Base-by-base conservation (phyloP, 1,140 invertebrate species). In the Condylostylus longicornis region DNA sequence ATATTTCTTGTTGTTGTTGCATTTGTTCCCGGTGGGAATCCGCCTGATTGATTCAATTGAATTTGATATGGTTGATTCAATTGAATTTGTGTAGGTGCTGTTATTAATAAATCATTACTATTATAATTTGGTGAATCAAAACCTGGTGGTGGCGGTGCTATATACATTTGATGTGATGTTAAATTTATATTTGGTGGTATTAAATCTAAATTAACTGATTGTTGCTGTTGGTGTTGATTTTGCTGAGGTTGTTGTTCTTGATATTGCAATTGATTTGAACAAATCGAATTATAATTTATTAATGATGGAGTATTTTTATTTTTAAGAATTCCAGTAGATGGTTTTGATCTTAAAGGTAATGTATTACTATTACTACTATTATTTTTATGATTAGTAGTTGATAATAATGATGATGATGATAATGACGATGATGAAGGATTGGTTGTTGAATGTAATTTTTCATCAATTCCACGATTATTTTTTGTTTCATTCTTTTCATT, bases 41-140 rank as follows among this genome's bases (percentile, higher is more conserved):
- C 3, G 33, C 13, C 9, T 10, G 15, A 10, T 22, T 23, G 35
- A 23, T 29, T 18, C 22, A 18, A 37, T 27, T 25, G 18, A 12
- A 27, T n/a, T 37, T 27, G 10, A 18, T 23, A 17, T 37, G 35
- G 29, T 37, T 37, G 29, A 37, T 37, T 23, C 25, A 27, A 37
- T 27, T 37, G 29, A 37, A n/a, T n/a, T 37, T 37, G 35, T 23
- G 29, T 37, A 37, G 29, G 27, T 37, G 25, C 27, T 37, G 23
- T 37, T 23, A n/a, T 8, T 18, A 18, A 6, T 6, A 5, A 7
- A 4, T 15, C 5, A 17, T 18, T 15, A n/a, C n/a, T n/a, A n/a
- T n/a, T 18, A 18, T 33, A 18, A 18, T 33, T 13, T 33, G 18
- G 18, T 9, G 17, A 18, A 15, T 9, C 9, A 33, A 8, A 5